Base-by-base conservation (phyloP, 2,797 vertebrate genomes). In the Glyptemys insculpta region DNA sequence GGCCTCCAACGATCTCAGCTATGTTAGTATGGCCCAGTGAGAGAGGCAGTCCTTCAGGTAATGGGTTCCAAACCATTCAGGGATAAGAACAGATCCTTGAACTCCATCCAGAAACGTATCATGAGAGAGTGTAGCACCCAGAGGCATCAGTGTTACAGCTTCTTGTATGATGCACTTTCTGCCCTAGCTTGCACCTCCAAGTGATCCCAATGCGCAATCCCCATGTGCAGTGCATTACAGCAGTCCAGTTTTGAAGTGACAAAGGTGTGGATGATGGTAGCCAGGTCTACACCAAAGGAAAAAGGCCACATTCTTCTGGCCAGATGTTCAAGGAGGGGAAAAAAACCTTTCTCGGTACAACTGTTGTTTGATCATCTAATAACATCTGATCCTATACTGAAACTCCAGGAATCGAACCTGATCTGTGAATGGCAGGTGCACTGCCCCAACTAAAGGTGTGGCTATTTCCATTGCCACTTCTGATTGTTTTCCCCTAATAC, bases 141-240 rank as follows among this genome's bases (percentile, higher is more conserved):
- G n/a, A 31, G 41, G 18, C 34, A 65, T 65, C 34, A 19, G 6
- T 14, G 29, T 59, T 59, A 59, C 41, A 2, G 54, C 27, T 88
- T 37, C 3, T 8, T 83, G 83, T 6, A 62, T 83, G 79, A 50
- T 7, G 1, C 16, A 92, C 29, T 80, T 85, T 81, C 88, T 81
- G 50, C 5, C 11, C 49, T 74, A 29, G 1, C n/a, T 62, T 65
- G n/a, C 62, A 65, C 0, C 0, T 65, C 62, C 0, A 5, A 52
- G 21, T 23, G 62, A 50, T 5, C 86, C 83, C 37, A 37, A 62
- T 5, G 31, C 8, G 11, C 12, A 29, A 1, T 25, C 52, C 68
- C 6, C 10, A 14, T 1, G 0, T 5, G 83, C 85, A 0, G 0
- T 9, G 27, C 4, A 15, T 72, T 93, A 88, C n/a, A 12, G 3